Percentiles rank a stretch among this genome's conserved stretches.
Conservation (phyloP, 2,797 vertebrate genomes). For the Anniella stebbinsi region DNA sequence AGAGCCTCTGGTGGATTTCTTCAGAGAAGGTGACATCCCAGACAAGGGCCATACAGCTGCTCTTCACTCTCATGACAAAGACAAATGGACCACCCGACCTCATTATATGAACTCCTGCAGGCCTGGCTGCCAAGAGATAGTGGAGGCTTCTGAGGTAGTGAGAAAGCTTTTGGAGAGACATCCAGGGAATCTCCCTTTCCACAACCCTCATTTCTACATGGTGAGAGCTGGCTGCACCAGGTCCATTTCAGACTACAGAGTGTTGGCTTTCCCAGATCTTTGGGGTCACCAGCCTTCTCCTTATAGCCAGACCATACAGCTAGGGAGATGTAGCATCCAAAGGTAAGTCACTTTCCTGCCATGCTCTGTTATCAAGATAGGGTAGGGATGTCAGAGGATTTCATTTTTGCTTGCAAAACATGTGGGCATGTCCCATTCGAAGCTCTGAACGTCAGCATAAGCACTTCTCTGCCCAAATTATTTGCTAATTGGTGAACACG, state of each 20-base stretch:
- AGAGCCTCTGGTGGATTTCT: not conserved
- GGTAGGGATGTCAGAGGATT: not conserved
- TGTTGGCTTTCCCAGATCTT: constrained; percentile 90
- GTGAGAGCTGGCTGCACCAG: constrained; percentile 78
- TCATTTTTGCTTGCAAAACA: no score
- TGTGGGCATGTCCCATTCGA: no score
- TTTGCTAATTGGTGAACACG: no score
- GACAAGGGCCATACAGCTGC: not conserved
- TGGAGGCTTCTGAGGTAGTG: constrained; percentile 35
- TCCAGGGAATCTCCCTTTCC: constrained; percentile 74
- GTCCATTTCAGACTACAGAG: constrained; percentile 85
- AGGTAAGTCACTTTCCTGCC: constrained; percentile 76
- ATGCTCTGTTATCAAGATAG: not conserved
- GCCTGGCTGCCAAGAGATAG: not conserved
- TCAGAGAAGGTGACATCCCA: constrained; percentile 26
- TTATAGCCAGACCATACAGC: constrained; percentile 78
- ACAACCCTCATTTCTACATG: constrained; percentile 78
- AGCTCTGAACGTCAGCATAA: no score
- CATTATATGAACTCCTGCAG: not conserved
- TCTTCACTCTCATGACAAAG: constrained; percentile 27
- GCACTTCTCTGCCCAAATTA: no score
- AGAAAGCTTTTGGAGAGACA: constrained; percentile 73
- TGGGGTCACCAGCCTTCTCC: constrained; percentile 88
- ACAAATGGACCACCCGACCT: constrained; percentile 34
- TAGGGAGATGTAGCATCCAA: constrained; percentile 80